Percentiles rank a stretch among this genome's conserved stretches.
Evolutionary conservation across 2,888 invertebrate genomes (phyloP).

Genomic region (Drosophila peninsularis): DNA sequence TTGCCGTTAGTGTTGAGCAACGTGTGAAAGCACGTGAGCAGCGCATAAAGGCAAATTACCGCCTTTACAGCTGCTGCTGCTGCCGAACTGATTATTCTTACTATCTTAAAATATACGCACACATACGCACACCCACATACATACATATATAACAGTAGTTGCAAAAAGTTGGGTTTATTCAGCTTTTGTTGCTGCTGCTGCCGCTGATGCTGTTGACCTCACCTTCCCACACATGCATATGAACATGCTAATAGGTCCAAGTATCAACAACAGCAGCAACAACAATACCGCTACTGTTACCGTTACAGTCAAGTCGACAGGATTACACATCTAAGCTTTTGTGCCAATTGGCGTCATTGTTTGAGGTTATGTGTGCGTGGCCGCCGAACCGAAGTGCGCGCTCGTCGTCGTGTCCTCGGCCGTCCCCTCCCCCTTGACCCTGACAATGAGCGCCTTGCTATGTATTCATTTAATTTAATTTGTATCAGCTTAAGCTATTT

Average conservation of each 20-base stretch:
- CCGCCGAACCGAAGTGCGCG: constrained; percentile 24
- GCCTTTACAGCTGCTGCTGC: constrained; percentile 32
- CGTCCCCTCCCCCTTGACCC: constrained; percentile 49
- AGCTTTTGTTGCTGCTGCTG: constrained; percentile 18
- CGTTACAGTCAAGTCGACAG: constrained; percentile 33
- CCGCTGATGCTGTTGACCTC: constrained; percentile 46
- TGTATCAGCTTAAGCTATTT: constrained; percentile 66
- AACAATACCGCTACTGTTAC: constrained; percentile 12
- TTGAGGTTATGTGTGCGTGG: constrained; percentile 55
- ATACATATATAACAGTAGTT: constrained; percentile 5
- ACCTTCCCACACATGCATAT: neutral
- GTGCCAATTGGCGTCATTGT: constrained; percentile 65
- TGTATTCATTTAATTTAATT: constrained; percentile 71
- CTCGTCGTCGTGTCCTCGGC: constrained; percentile 26
- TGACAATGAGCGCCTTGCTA: constrained; percentile 63
- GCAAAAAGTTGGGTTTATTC: constrained; percentile 17
- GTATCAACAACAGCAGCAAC: neutral
- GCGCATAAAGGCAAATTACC: constrained; percentile 34
- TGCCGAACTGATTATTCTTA: constrained; percentile 25
- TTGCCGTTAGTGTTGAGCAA: constrained; percentile 49
- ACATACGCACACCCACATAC: constrained; percentile 1
- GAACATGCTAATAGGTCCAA: constrained; percentile 3
- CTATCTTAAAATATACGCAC: constrained; percentile 5
- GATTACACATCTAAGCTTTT: constrained; percentile 61
- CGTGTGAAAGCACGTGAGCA: constrained; percentile 53